Base-by-base conservation (phyloP, 23 tunicate species). In the Aplidium turbinatum region DNA sequence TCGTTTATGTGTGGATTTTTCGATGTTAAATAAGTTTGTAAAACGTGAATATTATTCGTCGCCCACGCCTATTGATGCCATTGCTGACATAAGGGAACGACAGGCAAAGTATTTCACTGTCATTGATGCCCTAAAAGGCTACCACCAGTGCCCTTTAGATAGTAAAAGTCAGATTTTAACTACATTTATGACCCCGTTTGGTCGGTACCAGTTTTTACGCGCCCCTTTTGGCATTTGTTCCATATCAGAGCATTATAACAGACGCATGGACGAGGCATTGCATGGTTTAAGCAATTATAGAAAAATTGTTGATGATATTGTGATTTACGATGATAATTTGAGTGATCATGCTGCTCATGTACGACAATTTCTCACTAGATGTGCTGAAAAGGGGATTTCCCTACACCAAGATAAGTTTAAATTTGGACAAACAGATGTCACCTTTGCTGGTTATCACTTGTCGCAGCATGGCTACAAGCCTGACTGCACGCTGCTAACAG, bases 71-170 rank as follows among this genome's bases (percentile, higher is more conserved):
- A n/a, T n/a, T n/a, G n/a, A n/a, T n/a, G n/a, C n/a, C n/a, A n/a
- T n/a, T n/a, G n/a, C n/a, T n/a, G n/a, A n/a, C n/a, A n/a, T n/a
- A n/a, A n/a, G n/a, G n/a, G n/a, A n/a, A n/a, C n/a, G n/a, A n/a
- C n/a, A n/a, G n/a, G n/a, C n/a, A n/a, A n/a, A n/a, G n/a, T n/a
- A n/a, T n/a, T n/a, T n/a, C n/a, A n/a, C n/a, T n/a, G n/a, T n/a
- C n/a, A n/a, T n/a, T n/a, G n/a, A n/a, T n/a, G n/a, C n/a, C n/a
- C n/a, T n/a, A n/a, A n/a, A n/a, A n/a, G n/a, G 48, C 48, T 42
- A 16, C 16, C 67, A 60, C 67, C 34, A 60, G 36, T 60, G 67
- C 67, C 67, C 67, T 5, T 38, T 60, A 29, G 67, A 60, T 30
- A 6, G 22, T 7, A 5, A 60, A n/a, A 60, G 67, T 23, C 67